Conservation (phyloP, 1,140 invertebrate genomes). For the Bombus polaris region DNA sequence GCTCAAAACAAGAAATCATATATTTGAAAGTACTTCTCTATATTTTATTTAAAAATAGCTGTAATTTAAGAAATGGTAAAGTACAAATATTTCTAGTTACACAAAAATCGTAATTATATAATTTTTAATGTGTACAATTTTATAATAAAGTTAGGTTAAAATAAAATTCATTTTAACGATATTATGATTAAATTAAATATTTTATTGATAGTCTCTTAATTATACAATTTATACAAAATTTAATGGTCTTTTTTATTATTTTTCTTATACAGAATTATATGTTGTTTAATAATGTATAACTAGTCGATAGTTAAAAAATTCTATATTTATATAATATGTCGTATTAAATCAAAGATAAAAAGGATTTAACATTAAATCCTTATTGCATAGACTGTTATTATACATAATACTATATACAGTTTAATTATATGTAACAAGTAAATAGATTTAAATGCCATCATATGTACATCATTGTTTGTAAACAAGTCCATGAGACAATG, state of each 20-base stretch:
- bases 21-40: neutral
- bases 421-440: neutral
- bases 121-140: neutral
- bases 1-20: slow-evolving; percentile 25
- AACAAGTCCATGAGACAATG: slow-evolving; percentile 43
- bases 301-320: neutral
- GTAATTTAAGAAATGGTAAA: neutral
- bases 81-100: neutral
- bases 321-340: neutral
- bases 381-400: no score
- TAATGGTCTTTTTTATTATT: neutral
- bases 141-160: neutral
- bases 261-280: no score
- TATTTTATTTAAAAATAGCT: neutral
- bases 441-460: neutral
- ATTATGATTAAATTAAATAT: neutral
- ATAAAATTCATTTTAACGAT: neutral
- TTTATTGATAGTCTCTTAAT: neutral
- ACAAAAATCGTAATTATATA: neutral
- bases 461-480: slow-evolving; percentile 59
- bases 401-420: no score
- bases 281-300: neutral
- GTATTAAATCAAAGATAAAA: neutral
- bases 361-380: no score
- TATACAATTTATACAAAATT: neutral